Evolutionary conservation across 2,888 invertebrate species (phyloP).

Genomic region (Drosophila nigricruria): DNA sequence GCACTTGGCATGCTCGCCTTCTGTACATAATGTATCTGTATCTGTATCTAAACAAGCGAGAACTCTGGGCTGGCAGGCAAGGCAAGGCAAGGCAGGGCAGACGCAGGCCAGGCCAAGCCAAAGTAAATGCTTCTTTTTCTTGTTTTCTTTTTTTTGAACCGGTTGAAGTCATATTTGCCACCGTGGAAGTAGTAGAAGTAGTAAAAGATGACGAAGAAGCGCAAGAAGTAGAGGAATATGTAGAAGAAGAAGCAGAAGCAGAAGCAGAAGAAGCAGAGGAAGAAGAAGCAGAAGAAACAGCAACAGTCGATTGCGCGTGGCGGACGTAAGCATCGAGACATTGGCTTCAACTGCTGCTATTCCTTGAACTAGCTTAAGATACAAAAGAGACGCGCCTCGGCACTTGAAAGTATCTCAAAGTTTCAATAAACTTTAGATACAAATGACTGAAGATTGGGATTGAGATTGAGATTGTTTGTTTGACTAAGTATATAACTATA

Average conservation of each 20-base stretch:
- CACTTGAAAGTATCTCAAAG: not conserved
- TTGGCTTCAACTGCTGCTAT: conserved; percentile 2
- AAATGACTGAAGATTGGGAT: not conserved
- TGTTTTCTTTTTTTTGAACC: conserved; percentile 59
- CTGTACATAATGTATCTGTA: conserved; percentile 71
- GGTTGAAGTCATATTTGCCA: conserved; percentile 76
- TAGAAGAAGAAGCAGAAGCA: conserved; percentile 14
- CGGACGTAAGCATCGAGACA: conserved; percentile 48
- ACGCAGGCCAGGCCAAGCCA: conserved; percentile 28
- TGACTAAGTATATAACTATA: not conserved
- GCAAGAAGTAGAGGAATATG: conserved; percentile 6
- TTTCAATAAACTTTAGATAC: not conserved
- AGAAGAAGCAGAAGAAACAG: conserved; percentile 8
- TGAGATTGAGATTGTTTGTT: not conserved
- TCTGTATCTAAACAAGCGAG: conserved; percentile 67
- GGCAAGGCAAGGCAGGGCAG: not conserved
- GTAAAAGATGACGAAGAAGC: conserved; percentile 8
- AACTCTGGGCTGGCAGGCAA: conserved; percentile 7
- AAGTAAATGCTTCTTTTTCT: conserved; percentile 56
- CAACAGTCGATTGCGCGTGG: conserved; percentile 32
- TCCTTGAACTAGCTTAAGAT: not conserved
- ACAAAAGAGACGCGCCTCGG: no score
- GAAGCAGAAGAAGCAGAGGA: conserved; percentile 9
- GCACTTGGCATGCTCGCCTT: conserved; percentile 54
- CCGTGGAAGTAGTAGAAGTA: conserved; percentile 45